Evolutionary conservation across 2,797 vertebrate genomes (phyloP).

Genomic region (Channallabes apus): DNA sequence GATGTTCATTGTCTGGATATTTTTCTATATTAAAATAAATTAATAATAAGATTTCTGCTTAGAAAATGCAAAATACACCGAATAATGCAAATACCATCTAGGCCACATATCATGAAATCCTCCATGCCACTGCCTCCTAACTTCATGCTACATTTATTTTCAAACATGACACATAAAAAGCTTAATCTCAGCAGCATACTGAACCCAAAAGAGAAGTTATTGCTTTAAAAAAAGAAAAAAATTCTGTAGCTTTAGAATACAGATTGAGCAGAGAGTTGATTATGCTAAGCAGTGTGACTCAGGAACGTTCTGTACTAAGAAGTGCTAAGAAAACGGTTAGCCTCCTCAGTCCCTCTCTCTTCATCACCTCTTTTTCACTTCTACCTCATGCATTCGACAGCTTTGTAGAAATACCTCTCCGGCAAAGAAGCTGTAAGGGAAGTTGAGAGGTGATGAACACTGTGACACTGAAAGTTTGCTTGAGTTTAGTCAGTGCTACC

Average conservation of each 20-base stretch:
- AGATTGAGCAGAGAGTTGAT: not conserved
- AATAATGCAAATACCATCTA: not conserved
- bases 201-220: not conserved
- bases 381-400: not conserved
- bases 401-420: constrained; percentile 6
- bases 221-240: not conserved
- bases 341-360: not conserved
- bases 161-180: not conserved
- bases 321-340: constrained; percentile 12
- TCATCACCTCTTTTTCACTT: not conserved
- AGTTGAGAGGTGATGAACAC: constrained; percentile 36
- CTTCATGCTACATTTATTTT: not conserved
- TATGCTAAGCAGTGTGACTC: constrained; percentile 3
- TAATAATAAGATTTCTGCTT: not conserved
- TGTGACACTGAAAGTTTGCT: constrained; percentile 61
- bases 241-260: not conserved
- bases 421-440: constrained; percentile 13
- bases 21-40: not conserved
- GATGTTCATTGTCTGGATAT: not conserved
- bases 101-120: not conserved
- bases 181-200: not conserved
- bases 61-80: not conserved
- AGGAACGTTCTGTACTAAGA: constrained; percentile 3
- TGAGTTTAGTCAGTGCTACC: constrained; percentile 59
- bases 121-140: not conserved